phyloP scores from a whole-genome alignment of 2,888 invertebrate genomes.

The Yponomeuta malinellus region DNA sequence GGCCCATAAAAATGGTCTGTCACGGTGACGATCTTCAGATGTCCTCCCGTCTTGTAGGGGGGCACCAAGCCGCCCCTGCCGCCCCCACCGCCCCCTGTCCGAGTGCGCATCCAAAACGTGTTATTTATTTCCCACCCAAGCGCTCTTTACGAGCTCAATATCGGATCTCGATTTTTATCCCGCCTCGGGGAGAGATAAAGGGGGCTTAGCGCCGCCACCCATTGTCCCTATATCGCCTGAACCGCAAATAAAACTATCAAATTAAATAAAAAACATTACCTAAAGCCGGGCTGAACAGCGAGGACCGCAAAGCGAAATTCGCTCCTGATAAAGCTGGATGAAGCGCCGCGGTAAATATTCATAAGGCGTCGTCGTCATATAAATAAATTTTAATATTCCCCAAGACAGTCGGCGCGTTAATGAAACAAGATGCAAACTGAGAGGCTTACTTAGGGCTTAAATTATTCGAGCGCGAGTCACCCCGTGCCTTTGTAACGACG shows the following conservation, averaged over 20 bases:
- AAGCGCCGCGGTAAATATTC: constrained; percentile 51
- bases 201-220: constrained; percentile 38
- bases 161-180: constrained; percentile 52
- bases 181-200: constrained; percentile 51
- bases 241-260: constrained; percentile 46
- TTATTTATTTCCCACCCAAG: constrained; percentile 57
- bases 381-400: constrained; percentile 55
- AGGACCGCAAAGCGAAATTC: neutral
- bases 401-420: constrained; percentile 51
- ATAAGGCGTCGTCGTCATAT: constrained; percentile 39
- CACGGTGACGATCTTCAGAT: neutral
- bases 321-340: neutral
- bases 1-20: neutral
- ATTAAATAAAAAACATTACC: constrained; percentile 20
- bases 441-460: constrained; percentile 45
- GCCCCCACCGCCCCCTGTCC: constrained; percentile 22
- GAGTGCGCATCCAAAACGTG: constrained; percentile 32
- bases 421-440: constrained; percentile 66
- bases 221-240: constrained; percentile 29
- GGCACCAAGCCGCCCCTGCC: too few relatives aligned
- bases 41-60: neutral
- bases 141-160: constrained; percentile 60
- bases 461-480: constrained; percentile 54
- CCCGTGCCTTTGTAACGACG: constrained; percentile 46
- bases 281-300: neutral